These are phyloP conservation scores for Zaprionus lachaisei DNA, from an alignment of 1,140 invertebrate species.

Conservation along the genomic window DNA sequence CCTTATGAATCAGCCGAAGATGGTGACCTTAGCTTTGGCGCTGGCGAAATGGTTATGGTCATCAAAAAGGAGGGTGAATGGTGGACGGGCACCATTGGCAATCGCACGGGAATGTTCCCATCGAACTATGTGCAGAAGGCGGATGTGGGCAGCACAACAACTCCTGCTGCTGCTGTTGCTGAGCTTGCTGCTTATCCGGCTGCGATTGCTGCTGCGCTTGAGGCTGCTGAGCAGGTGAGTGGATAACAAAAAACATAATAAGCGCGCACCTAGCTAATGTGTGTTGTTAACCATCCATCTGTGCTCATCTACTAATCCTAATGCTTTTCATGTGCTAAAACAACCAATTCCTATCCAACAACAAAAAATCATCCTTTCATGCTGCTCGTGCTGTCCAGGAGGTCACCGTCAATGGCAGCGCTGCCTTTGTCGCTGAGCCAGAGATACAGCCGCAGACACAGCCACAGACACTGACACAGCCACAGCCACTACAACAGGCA, in stretches of 20 bases:
- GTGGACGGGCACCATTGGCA: slow-evolving; percentile 97
- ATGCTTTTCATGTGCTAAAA: slow-evolving; percentile 77
- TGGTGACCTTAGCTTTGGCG: slow-evolving; percentile 96
- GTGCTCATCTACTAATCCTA: slow-evolving; percentile 73
- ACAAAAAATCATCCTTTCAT: slow-evolving; percentile 40
- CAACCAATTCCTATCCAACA: slow-evolving; percentile 17
- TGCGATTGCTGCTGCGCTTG: slow-evolving; percentile 24
- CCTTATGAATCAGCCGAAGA: slow-evolving; percentile 94
- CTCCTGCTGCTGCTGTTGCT: slow-evolving; percentile 7
- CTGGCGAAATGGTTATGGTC: slow-evolving; percentile 95
- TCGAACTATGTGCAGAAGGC: slow-evolving; percentile 93
- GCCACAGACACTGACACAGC: slow-evolving; percentile 23
- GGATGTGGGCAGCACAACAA: slow-evolving; percentile 60
- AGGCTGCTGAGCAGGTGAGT: slow-evolving; percentile 68
- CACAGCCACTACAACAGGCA: slow-evolving; percentile 31
- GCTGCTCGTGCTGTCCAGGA: slow-evolving; percentile 62
- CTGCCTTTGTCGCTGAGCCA: slow-evolving; percentile 48
- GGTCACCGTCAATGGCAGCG: slow-evolving; percentile 63
- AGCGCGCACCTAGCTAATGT: slow-evolving; percentile 5
- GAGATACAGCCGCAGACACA: slow-evolving; percentile 33
- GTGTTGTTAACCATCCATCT: slow-evolving; percentile 58
- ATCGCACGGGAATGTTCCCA: slow-evolving; percentile 96
- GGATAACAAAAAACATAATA: neutral
- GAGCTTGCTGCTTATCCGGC: slow-evolving; percentile 15
- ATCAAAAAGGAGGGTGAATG: slow-evolving; percentile 97